Conservation (phyloP, 2,113 vertebrate genomes). For the Epinephelus lanceolatus region DNA sequence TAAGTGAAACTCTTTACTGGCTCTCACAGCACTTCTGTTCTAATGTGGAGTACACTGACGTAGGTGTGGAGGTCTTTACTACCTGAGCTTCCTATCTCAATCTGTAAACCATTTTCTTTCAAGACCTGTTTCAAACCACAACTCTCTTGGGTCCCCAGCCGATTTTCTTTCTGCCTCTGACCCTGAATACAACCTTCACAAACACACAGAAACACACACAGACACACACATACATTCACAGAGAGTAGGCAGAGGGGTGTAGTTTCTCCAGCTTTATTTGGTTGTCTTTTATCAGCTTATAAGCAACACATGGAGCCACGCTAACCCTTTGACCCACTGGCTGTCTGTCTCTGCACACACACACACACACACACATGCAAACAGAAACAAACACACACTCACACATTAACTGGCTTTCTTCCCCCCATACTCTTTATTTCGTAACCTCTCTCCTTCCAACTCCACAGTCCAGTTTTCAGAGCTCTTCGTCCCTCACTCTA, state of each 20-base stretch:
- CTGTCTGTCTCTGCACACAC: conserved; percentile 27
- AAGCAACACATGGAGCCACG: conserved; percentile 71
- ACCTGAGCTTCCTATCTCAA: conserved; percentile 66
- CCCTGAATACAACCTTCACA: conserved; percentile 36
- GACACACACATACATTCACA: conserved; percentile 14
- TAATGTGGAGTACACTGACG: conserved; percentile 2
- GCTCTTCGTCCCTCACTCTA: conserved; percentile 21
- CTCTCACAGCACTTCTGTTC: conserved; percentile 7
- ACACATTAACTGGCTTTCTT: conserved; percentile 17
- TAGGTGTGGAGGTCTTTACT: conserved; percentile 25
- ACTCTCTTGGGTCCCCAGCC: conserved; percentile 54
- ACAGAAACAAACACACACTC: conserved; percentile 14
- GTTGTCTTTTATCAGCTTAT: conserved; percentile 72
- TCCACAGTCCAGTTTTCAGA: conserved; percentile 10
- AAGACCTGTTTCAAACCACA: conserved; percentile 59
- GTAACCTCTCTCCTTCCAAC: conserved; percentile 26
- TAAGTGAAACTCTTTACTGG: conserved; percentile 14
- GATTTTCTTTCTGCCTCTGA: conserved; percentile 59
- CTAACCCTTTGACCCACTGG: conserved; percentile 68
- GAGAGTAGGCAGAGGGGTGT: conserved; percentile 70
- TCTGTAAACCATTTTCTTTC: conserved; percentile 65
- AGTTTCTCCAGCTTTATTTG: conserved; percentile 38
- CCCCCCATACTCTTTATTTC: conserved; percentile 26
- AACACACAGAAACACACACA: conserved; percentile 4
- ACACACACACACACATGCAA: conserved; percentile 15